Percentiles rank a stretch among this genome's conserved stretches.
Conservation (phyloP, 2,888 invertebrate genomes). For the Diadegma fenestrale region DNA sequence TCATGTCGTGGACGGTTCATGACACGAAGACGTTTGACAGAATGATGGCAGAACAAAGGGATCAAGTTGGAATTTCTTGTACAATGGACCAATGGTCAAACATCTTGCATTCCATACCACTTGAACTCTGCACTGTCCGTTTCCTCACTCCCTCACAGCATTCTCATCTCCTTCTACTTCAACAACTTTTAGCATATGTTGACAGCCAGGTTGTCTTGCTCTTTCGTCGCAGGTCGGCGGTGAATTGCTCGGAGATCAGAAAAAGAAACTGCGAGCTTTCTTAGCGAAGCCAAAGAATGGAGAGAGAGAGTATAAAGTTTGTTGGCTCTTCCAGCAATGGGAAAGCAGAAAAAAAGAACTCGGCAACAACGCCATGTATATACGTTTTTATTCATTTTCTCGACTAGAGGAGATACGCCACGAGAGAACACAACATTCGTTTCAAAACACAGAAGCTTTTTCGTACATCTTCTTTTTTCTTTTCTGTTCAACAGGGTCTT, state of each 20-base stretch:
- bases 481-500: slow-evolving; percentile 15
- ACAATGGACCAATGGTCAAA: not conserved
- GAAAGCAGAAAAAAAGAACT: not conserved
- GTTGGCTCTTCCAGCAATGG: slow-evolving; percentile 23
- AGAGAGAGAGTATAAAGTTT: slow-evolving; percentile 47
- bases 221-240: slow-evolving; percentile 14
- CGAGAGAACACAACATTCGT: slow-evolving; percentile 13
- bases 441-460: slow-evolving; percentile 29
- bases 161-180: not conserved
- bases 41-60: not conserved
- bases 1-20: slow-evolving; percentile 24
- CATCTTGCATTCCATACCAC: slow-evolving; percentile 19
- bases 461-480: slow-evolving; percentile 30
- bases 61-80: not conserved
- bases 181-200: slow-evolving; percentile 22
- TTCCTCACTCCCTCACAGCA: not conserved
- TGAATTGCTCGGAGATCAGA: slow-evolving; percentile 47
- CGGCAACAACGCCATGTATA: slow-evolving; percentile 10
- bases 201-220: slow-evolving; percentile 8
- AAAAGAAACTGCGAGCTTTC: slow-evolving; percentile 34
- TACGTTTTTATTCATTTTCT: slow-evolving; percentile 45
- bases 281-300: slow-evolving; percentile 13
- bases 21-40: slow-evolving; percentile 20
- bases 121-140: not conserved
- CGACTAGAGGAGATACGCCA: slow-evolving; percentile 27